A percentile compares a stretch with the other conserved stretches of the same genome.
phyloP scores from a whole-genome alignment of 1,140 invertebrate species.

The Zaprionus africanus region DNA sequence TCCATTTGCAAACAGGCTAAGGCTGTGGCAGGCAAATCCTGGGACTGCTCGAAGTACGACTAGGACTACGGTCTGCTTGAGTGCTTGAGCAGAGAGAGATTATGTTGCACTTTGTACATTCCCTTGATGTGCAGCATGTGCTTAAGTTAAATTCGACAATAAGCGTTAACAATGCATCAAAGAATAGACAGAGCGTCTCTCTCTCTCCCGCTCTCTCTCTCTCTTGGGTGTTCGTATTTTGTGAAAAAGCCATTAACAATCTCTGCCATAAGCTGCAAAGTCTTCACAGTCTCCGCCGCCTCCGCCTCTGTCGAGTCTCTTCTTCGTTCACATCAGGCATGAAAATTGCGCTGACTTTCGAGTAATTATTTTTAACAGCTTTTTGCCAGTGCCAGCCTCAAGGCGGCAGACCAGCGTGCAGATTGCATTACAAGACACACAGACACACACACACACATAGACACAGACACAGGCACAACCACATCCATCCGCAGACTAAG shows the following conservation, averaged over 20 bases:
- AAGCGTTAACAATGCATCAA: constrained; percentile 29
- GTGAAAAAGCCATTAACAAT: constrained; percentile 33
- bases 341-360: constrained; percentile 49
- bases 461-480: neutral
- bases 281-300: neutral
- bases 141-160: constrained; percentile 5
- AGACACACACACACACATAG: neutral
- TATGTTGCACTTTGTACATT: constrained; percentile 1
- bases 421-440: constrained; percentile 66
- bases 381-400: constrained; percentile 58
- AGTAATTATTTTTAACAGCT: constrained; percentile 80
- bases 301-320: neutral
- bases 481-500: neutral
- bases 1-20: too few species aligned
- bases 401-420: constrained; percentile 55
- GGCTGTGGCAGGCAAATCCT: neutral
- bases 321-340: constrained; percentile 12
- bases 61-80: neutral
- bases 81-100: neutral
- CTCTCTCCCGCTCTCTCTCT: neutral
- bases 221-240: neutral
- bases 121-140: neutral
- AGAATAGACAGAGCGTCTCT: neutral
- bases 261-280: constrained; percentile 15
- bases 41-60: neutral